Conservation (phyloP, 1,140 invertebrate species). For the Oscheius sp. region DNA sequence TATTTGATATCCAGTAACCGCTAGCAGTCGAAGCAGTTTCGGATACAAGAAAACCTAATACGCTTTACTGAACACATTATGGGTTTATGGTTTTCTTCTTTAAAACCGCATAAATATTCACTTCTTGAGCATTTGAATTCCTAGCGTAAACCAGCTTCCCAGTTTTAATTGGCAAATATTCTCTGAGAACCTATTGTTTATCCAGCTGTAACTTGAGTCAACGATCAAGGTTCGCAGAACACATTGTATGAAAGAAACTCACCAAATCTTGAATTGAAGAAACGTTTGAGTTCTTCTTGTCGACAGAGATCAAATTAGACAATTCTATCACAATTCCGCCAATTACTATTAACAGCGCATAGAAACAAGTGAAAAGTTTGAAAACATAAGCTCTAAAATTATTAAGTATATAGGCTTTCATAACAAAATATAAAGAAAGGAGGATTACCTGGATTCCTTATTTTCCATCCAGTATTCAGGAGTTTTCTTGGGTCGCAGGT, state of each 20-base stretch:
- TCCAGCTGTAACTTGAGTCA: too few relatives aligned
- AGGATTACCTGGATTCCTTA: constrained; percentile 14
- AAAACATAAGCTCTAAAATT: constrained; percentile 32
- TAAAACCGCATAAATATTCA: too few relatives aligned
- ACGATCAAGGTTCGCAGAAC: not conserved
- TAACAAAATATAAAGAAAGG: not conserved
- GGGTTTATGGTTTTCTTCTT: too few relatives aligned
- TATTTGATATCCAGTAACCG: too few relatives aligned
- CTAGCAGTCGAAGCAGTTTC: too few relatives aligned
- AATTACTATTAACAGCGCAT: constrained; percentile 39
- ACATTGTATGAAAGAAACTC: not conserved
- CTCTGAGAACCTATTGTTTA: too few relatives aligned
- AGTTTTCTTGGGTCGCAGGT: not conserved
- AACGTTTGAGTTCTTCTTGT: not conserved
- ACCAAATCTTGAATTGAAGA: constrained; percentile 25
- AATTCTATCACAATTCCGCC: constrained; percentile 35
- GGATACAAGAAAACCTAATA: too few relatives aligned
- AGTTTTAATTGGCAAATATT: too few relatives aligned
- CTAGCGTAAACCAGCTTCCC: too few relatives aligned
- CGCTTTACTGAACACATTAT: too few relatives aligned
- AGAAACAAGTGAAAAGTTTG: constrained; percentile 34
- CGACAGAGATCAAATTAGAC: constrained; percentile 33
- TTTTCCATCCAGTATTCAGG: not conserved
- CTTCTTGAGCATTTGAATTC: too few relatives aligned
- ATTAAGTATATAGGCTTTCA: not conserved